A percentile compares a stretch with the other conserved stretches of the same genome.
Conservation (phyloP, 2,797 vertebrate genomes). For the Dipus sagitta region DNA sequence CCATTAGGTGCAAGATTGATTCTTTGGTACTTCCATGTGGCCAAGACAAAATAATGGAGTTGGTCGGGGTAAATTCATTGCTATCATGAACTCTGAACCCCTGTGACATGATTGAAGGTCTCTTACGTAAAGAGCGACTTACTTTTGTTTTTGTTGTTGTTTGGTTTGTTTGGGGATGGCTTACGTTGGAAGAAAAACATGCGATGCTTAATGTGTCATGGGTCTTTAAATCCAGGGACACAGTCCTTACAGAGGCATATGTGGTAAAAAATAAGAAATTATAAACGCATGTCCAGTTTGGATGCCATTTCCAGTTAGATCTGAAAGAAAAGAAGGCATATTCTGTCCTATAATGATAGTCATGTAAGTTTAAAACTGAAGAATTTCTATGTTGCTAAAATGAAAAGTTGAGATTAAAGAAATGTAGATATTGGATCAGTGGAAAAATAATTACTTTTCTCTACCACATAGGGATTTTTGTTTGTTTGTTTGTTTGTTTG, state of each 20-base stretch:
- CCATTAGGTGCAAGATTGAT: not conserved
- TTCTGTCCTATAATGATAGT: not conserved
- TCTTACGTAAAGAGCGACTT: not conserved
- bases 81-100: not conserved
- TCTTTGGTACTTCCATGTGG: not conserved
- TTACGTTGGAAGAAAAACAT: not conserved
- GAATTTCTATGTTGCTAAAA: not conserved
- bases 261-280: not conserved
- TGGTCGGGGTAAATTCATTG: not conserved
- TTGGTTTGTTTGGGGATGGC: not conserved
- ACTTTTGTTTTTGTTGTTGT: not conserved
- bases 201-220: not conserved
- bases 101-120: not conserved
- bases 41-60: not conserved
- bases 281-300: not conserved
- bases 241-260: not conserved
- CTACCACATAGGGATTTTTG: not conserved
- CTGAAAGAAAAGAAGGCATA: not conserved
- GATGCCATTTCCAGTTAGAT: not conserved
- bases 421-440: not conserved
- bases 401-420: not conserved
- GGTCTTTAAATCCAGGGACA: conserved; percentile 4
- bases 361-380: not conserved
- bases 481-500: no score
- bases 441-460: not conserved